These are phyloP conservation scores for Campylomormyrus tamandua DNA, from an alignment of 2,113 vertebrate species.

Conservation along the genomic window DNA sequence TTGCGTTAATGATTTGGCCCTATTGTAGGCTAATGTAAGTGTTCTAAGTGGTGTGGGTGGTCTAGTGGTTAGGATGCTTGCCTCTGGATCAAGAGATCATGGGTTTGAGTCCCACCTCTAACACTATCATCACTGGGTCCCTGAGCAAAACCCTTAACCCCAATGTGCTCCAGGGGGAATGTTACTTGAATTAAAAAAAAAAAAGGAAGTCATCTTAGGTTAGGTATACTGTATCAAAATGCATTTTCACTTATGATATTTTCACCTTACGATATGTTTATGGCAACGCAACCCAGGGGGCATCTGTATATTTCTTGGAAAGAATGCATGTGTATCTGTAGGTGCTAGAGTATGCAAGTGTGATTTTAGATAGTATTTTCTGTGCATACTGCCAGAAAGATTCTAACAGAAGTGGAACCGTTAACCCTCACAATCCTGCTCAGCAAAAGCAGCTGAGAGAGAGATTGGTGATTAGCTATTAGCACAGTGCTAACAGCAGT, in stretches of 20 bases:
- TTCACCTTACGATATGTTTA: neutral
- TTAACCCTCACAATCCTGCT: neutral
- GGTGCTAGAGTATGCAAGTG: neutral
- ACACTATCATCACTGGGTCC: too few species aligned
- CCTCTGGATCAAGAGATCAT: too few species aligned
- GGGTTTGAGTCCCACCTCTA: too few species aligned
- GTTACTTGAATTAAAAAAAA: too few species aligned
- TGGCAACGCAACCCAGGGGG: too few species aligned
- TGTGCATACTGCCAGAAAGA: neutral
- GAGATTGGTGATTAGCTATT: neutral
- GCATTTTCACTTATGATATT: neutral
- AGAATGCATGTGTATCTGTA: neutral
- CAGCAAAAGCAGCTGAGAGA: neutral
- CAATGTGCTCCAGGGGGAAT: too few species aligned
- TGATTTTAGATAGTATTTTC: neutral
- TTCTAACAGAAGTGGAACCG: neutral
- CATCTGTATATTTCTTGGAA: neutral
- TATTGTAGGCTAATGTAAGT: neutral
- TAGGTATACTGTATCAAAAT: neutral
- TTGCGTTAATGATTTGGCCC: neutral
- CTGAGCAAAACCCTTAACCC: too few species aligned
- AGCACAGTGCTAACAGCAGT: neutral
- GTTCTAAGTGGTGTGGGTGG: too few species aligned
- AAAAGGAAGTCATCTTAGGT: too few species aligned
- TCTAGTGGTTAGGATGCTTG: too few species aligned